Evolutionary conservation across 1,140 invertebrate genomes (phyloP).

Genomic region (Euschistus heros): DNA sequence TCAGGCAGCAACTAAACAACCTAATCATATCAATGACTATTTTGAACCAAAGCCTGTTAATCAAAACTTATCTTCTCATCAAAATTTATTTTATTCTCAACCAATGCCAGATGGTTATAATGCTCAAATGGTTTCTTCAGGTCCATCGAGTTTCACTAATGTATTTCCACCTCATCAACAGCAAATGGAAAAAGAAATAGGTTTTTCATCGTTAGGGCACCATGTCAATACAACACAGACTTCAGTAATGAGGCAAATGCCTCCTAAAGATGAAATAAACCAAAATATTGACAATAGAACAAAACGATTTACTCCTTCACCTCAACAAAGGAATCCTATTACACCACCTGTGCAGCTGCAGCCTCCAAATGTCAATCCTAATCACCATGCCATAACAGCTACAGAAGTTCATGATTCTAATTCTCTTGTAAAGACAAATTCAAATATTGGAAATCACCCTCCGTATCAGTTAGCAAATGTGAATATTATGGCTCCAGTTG

Average conservation of each 20-base stretch:
- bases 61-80: too few relatives aligned
- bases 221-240: not conserved
- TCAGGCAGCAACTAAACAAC: too few relatives aligned
- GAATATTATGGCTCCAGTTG: not conserved
- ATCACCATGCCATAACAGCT: not conserved
- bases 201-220: not conserved
- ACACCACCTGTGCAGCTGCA: not conserved
- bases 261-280: not conserved
- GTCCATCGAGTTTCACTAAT: not conserved
- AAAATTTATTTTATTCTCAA: conserved; percentile 1
- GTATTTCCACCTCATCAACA: not conserved
- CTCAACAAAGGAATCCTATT: not conserved
- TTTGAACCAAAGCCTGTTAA: too few relatives aligned
- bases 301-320: not conserved
- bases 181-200: not conserved
- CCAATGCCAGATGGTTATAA: not conserved
- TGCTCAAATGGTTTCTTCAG: not conserved
- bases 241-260: not conserved
- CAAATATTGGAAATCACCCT: not conserved
- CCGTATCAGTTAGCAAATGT: not conserved
- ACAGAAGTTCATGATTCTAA: not conserved
- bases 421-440: not conserved
- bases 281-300: not conserved
- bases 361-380: not conserved
- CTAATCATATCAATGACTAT: too few relatives aligned